phyloP scores from a whole-genome alignment of 2,797 vertebrate genomes.

The Rhynchonycteris naso region DNA sequence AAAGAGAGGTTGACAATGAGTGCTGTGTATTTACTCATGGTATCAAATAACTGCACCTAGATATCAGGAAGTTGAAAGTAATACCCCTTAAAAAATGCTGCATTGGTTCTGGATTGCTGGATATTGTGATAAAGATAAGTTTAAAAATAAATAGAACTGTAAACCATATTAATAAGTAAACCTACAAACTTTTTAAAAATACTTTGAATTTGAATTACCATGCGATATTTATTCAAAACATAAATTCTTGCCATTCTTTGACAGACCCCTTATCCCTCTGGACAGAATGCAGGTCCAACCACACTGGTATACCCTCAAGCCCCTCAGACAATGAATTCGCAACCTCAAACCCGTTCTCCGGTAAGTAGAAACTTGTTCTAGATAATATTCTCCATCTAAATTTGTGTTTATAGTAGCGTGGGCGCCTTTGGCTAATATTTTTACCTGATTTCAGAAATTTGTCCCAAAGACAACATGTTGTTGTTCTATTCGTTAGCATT shows the following conservation, averaged over 20 bases:
- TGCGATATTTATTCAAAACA: background rate
- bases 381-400: background rate
- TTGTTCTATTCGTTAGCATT: background rate
- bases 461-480: constrained; percentile 11
- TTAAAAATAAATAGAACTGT: constrained; percentile 30
- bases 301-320: constrained; percentile 95
- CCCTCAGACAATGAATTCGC: constrained; percentile 96
- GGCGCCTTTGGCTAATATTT: constrained; percentile 59
- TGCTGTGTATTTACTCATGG: background rate
- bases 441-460: constrained; percentile 68
- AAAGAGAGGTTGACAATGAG: background rate
- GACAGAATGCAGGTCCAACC: constrained; percentile 95
- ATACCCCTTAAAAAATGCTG: background rate
- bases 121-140: constrained; percentile 4
- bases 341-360: constrained; percentile 95
- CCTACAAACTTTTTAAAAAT: background rate
- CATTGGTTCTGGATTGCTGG: background rate
- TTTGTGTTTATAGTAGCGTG: constrained; percentile 46
- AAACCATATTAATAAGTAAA: background rate
- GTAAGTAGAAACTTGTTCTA: constrained; percentile 84
- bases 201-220: background rate
- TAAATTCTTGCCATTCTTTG: constrained; percentile 68
- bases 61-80: background rate
- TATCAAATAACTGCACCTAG: constrained; percentile 16
- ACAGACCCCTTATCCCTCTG: constrained; percentile 96